These are phyloP conservation scores for Chamaetylas fuelleborni DNA, from an alignment of 2,113 vertebrate genomes.

Conservation along the genomic window DNA sequence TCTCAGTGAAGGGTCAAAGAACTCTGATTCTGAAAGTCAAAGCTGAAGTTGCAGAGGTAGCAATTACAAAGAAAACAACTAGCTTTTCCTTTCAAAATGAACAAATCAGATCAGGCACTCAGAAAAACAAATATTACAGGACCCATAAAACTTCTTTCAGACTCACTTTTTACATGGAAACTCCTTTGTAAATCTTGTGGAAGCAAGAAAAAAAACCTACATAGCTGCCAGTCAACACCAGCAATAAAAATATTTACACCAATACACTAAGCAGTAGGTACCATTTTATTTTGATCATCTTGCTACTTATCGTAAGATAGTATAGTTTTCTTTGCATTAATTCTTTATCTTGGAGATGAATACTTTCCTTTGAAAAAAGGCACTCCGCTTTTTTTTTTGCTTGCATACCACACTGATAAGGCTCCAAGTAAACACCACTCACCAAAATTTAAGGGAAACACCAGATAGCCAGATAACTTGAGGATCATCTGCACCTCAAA, in stretches of 20 bases:
- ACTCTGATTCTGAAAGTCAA: neutral
- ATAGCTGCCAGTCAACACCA: neutral
- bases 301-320: neutral
- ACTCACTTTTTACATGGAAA: neutral
- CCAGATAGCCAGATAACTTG: neutral
- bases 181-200: neutral
- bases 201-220: neutral
- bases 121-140: neutral
- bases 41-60: constrained; percentile 8
- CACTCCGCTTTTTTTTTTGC: neutral
- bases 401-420: neutral
- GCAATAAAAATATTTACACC: neutral
- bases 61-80: neutral
- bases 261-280: neutral
- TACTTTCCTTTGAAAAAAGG: neutral
- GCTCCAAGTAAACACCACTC: neutral
- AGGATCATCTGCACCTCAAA: neutral
- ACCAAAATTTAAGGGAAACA: neutral
- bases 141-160: neutral
- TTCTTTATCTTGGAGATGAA: neutral
- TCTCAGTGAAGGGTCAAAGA: neutral
- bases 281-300: neutral
- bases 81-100: neutral
- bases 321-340: neutral
- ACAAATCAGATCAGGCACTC: neutral